Percentiles rank a stretch among this genome's conserved stretches.
These are phyloP conservation scores for Sciurus niger DNA, from an alignment of 2,113 vertebrate genomes.

Conservation along the genomic window DNA sequence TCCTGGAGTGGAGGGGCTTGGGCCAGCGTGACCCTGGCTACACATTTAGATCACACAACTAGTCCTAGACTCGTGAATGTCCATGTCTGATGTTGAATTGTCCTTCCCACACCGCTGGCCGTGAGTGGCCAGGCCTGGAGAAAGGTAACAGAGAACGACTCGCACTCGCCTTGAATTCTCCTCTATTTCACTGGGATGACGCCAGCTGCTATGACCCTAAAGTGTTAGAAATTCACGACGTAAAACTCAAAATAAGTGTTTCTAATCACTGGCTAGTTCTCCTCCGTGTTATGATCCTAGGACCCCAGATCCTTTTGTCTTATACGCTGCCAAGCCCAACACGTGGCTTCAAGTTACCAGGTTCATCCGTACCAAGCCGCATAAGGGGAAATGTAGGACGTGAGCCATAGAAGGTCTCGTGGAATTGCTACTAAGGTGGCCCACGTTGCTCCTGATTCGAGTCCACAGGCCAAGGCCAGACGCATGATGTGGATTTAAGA, in stretches of 20 bases:
- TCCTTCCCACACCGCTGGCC: not conserved
- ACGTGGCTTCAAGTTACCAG: not conserved
- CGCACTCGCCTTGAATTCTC: not conserved
- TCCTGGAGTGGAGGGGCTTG: not conserved
- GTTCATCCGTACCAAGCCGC: not conserved
- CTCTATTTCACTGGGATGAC: conserved; percentile 6
- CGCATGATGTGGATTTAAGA: not conserved
- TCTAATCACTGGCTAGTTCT: not conserved
- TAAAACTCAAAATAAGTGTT: not conserved
- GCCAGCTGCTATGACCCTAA: not conserved
- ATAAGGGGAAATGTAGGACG: not conserved
- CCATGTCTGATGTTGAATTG: not conserved
- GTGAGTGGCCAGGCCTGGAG: not conserved
- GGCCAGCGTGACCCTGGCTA: not conserved
- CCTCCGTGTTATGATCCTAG: not conserved
- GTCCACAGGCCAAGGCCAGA: not conserved
- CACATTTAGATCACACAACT: not conserved
- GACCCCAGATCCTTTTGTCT: not conserved
- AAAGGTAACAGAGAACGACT: not conserved
- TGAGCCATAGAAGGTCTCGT: not conserved
- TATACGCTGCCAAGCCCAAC: not conserved
- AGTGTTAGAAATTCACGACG: not conserved
- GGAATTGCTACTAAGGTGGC: not conserved
- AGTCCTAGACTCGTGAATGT: not conserved
- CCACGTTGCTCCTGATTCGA: not conserved